These are phyloP conservation scores for Hyposoter didymator DNA, from an alignment of 2,888 invertebrate genomes.

Conservation along the genomic window DNA sequence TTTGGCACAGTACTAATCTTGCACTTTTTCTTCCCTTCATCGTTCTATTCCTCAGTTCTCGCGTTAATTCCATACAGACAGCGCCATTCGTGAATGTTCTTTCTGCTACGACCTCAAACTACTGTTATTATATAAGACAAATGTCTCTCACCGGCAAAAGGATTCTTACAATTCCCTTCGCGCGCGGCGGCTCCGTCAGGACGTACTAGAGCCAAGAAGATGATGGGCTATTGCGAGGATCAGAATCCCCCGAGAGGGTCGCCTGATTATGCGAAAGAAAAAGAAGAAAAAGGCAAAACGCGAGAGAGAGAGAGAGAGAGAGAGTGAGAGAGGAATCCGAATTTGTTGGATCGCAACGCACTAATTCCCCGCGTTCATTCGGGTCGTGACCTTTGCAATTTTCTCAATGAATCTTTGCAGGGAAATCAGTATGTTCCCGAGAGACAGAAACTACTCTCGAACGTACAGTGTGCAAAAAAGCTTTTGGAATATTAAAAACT, in stretches of 20 bases:
- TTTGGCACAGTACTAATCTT: constrained; percentile 40
- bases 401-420: background rate
- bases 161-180: constrained; percentile 29
- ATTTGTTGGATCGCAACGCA: constrained; percentile 5
- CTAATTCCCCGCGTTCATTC: background rate
- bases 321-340: background rate
- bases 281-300: background rate
- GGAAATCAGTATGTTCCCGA: background rate
- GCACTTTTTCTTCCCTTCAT: constrained; percentile 34
- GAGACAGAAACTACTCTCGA: background rate
- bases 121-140: constrained; percentile 55
- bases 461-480: background rate
- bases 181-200: background rate
- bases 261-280: constrained; percentile 44
- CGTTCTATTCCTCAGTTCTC: constrained; percentile 8
- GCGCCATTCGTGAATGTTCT: constrained; percentile 30
- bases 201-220: constrained; percentile 23
- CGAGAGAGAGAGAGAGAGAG: background rate
- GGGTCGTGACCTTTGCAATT: background rate
- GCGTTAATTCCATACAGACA: constrained; percentile 51
- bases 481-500: constrained; percentile 6
- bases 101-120: constrained; percentile 23
- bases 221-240: constrained; percentile 38
- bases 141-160: constrained; percentile 27
- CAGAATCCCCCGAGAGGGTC: constrained; percentile 44